phyloP scores from a whole-genome alignment of 1,140 invertebrate genomes.

The Drosophila mojavensis region DNA sequence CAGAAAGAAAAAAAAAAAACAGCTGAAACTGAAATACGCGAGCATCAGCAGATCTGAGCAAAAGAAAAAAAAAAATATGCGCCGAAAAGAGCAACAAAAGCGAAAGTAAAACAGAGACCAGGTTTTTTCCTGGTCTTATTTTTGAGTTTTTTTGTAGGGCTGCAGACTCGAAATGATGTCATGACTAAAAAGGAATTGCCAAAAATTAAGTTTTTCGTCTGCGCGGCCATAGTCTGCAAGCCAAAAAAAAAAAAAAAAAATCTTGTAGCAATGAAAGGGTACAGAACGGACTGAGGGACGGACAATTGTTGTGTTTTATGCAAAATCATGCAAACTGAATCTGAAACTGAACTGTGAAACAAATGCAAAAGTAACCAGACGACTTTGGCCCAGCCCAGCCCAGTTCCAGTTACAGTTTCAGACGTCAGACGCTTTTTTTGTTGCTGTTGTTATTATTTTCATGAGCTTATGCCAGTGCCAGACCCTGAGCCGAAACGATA shows the following conservation, averaged over 20 bases:
- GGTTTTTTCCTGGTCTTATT: constrained; percentile 58
- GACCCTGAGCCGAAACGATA: constrained; percentile 66
- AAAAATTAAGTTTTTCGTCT: constrained; percentile 57
- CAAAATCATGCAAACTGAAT: constrained; percentile 51
- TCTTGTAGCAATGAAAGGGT: constrained; percentile 16
- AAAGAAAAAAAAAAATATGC: constrained; percentile 45
- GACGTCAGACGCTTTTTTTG: constrained; percentile 14
- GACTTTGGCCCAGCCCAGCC: constrained; percentile 63
- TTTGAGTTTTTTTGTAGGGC: constrained; percentile 53
- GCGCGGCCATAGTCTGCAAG: constrained; percentile 55
- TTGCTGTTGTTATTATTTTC: constrained; percentile 8
- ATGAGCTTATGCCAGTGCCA: constrained; percentile 45
- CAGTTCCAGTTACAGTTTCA: constrained; percentile 56
- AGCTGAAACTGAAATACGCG: constrained; percentile 12
- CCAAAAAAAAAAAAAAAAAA: constrained; percentile 6
- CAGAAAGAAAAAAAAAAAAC: constrained; percentile 2
- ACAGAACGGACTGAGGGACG: constrained; percentile 15
- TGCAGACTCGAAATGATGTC: constrained; percentile 77
- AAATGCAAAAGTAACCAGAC: constrained; percentile 79
- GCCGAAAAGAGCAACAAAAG: constrained; percentile 62
- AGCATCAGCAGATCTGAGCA: constrained; percentile 43
- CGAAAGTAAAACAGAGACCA: constrained; percentile 79
- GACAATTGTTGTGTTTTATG: constrained; percentile 43
- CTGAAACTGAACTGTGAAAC: constrained; percentile 47
- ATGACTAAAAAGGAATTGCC: constrained; percentile 68